phyloP scores from a whole-genome alignment of 2,888 invertebrate genomes.

The Zootermopsis nevadensis region DNA sequence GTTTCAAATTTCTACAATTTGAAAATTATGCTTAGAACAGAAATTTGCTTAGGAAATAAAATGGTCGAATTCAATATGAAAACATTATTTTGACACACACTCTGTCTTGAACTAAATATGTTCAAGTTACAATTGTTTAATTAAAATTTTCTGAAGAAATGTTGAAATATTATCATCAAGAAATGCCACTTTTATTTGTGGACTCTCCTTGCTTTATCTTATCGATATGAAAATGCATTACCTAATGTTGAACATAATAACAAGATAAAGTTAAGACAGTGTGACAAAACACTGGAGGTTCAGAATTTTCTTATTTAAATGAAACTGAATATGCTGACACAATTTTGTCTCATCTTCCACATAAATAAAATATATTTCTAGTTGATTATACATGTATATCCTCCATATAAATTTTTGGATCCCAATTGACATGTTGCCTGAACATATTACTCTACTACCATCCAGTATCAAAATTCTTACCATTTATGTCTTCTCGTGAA shows the following conservation, averaged over 20 bases:
- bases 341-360: too few relatives aligned
- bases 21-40: neutral
- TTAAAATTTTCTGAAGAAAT: neutral
- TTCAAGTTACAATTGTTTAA: neutral
- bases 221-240: neutral
- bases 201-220: neutral
- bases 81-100: neutral
- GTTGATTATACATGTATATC: too few relatives aligned
- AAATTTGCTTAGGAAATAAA: neutral
- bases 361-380: too few relatives aligned
- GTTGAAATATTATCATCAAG: neutral
- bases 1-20: constrained; percentile 3
- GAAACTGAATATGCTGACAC: too few relatives aligned
- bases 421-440: too few relatives aligned
- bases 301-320: neutral
- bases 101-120: neutral
- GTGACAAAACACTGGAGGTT: constrained; percentile 1
- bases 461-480: too few relatives aligned
- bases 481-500: too few relatives aligned
- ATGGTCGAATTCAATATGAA: neutral
- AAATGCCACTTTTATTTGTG: constrained; percentile 1
- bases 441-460: too few relatives aligned
- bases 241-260: neutral
- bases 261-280: constrained; percentile 1
- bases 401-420: too few relatives aligned